Base-by-base conservation (phyloP, 2,113 vertebrate species). In the Tragelaphus imberbis region DNA sequence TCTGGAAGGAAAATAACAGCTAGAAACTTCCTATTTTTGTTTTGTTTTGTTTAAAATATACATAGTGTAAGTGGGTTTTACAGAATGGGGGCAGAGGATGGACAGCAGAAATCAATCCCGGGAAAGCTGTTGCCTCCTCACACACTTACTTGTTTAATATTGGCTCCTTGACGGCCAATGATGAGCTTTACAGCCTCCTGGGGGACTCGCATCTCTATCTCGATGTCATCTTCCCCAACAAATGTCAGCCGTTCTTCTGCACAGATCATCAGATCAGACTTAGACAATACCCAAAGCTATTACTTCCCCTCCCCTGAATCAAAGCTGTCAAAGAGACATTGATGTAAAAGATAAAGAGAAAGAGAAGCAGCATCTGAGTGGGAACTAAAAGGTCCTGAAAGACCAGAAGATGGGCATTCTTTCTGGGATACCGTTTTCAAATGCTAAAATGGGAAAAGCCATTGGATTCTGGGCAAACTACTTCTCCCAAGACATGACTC, bases 111-210 rank as follows among this genome's bases (percentile, higher is more conserved):
- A 49, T 53, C 30, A 71, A 68, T 11, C 40, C 65, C 16, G n/a
- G 28, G 55, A 88, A 93, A 91, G 51, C 82, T 2, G 1, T 0
- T 28, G 40, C 86, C 19, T 44, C 21, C 21, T 79, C 47, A 53
- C 47, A 59, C 28, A 51, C 96, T 95, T 44, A 97, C 99, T 97
- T 98, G 98, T 30, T 98, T 98, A 93, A 98, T 98, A 17, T 98
- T 98, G 90, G 97, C 88, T 80, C 99, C 99, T 0, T 98, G 98
- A 2, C 98, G 98, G 7, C 98, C 99, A 2, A 99, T 98, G 59
- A 99, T 98, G 49, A 98, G 63, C 17, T 98, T 99, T 51, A 99
- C 27, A 0, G 98, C 98, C 0, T 90, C 94, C 16, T 97, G 97
- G 0, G 99, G 99, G 2, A 99, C 95, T 9, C 93, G 94, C 98